phyloP scores from a whole-genome alignment of 2,113 vertebrate species.

The Rutilus rutilus region DNA sequence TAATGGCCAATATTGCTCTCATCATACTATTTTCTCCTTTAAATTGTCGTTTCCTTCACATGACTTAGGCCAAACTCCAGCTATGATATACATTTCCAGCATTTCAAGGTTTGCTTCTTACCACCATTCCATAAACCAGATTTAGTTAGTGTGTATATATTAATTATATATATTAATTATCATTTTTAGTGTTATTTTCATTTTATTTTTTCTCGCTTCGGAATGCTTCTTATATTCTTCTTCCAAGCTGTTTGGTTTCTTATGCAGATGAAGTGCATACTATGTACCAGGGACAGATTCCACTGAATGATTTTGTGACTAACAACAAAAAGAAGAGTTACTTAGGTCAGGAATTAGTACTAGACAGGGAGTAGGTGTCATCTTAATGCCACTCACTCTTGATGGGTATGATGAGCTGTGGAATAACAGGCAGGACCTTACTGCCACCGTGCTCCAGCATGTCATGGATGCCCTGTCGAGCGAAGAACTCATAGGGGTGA shows the following conservation, averaged over 20 bases:
- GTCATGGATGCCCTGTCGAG: slow-evolving; percentile 91
- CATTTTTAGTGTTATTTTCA: not conserved
- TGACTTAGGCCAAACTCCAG: not conserved
- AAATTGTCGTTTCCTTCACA: not conserved
- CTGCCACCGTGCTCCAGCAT: slow-evolving; percentile 90
- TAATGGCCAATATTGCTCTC: not conserved
- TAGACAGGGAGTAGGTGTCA: too few species aligned
- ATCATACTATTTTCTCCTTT: not conserved
- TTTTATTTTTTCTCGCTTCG: not conserved
- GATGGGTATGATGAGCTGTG: slow-evolving; percentile 92
- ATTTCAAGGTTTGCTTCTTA: not conserved
- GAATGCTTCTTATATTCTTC: not conserved
- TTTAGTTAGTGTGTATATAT: not conserved
- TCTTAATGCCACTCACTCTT: slow-evolving; percentile 80
- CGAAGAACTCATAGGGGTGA: slow-evolving; percentile 92
- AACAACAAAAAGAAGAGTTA: not conserved
- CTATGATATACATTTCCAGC: not conserved
- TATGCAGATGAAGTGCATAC: not conserved
- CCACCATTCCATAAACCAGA: not conserved
- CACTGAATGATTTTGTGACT: not conserved
- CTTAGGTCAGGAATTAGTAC: not conserved
- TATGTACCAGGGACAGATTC: not conserved
- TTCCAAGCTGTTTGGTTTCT: not conserved
- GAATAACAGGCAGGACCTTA: slow-evolving; percentile 90
- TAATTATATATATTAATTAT: not conserved